A percentile compares a stretch with the other conserved stretches of the same genome.
phyloP scores from a whole-genome alignment of 2,113 vertebrate genomes.

The Chascanopsetta lugubris region DNA sequence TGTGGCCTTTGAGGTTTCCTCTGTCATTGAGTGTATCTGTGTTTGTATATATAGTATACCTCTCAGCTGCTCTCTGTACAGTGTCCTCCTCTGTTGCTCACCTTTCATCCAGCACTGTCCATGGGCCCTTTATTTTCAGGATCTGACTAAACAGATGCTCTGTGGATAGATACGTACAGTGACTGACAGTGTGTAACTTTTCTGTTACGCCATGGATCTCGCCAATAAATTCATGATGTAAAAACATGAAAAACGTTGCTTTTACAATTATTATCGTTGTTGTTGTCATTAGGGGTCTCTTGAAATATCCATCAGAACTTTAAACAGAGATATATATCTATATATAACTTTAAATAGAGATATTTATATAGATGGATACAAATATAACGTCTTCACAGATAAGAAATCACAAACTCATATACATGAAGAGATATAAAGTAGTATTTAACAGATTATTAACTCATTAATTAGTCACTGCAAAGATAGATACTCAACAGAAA shows the following conservation, averaged over 20 bases:
- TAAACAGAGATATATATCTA: neutral
- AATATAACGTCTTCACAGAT: no score
- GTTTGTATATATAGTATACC: constrained; percentile 19
- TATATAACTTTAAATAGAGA: no score
- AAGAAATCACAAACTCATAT: no score
- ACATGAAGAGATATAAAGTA: no score
- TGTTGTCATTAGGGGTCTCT: no score
- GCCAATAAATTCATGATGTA: constrained; percentile 63
- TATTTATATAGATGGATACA: no score
- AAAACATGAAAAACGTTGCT: no score
- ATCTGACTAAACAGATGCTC: neutral
- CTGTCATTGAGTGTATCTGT: constrained; percentile 10
- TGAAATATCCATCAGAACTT: no score
- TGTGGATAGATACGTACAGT: constrained; percentile 20
- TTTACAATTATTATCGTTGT: no score
- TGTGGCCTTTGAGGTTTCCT: constrained; percentile 29
- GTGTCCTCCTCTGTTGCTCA: constrained; percentile 1
- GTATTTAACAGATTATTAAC: no score
- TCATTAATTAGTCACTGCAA: no score
- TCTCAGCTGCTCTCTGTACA: constrained; percentile 28
- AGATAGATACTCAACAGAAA: no score
- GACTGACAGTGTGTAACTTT: constrained; percentile 35
- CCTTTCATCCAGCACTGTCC: neutral
- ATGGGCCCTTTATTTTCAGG: constrained; percentile 18
- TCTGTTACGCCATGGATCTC: constrained; percentile 36